phyloP scores from a whole-genome alignment of 2,888 invertebrate species.

The Zygaena filipendulae region DNA sequence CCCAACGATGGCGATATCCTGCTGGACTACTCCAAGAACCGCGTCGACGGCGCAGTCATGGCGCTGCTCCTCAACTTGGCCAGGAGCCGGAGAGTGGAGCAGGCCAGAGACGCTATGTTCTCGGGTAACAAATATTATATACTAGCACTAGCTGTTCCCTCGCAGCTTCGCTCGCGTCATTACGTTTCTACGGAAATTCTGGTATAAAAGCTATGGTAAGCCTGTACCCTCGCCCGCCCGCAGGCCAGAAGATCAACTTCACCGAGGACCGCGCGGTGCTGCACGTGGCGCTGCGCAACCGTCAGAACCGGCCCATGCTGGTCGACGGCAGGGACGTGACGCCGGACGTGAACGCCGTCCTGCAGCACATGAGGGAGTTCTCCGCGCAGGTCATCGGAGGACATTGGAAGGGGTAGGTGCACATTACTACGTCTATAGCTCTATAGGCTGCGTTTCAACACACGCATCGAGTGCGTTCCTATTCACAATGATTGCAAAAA shows the following conservation, averaged over 20 bases:
- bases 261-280: constrained; percentile 97
- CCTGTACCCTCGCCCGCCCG: too few relatives aligned
- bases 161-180: too few relatives aligned
- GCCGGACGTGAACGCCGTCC: constrained; percentile 90
- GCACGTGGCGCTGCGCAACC: constrained; percentile 93
- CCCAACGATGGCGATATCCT: constrained; percentile 91
- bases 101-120: constrained; percentile 92
- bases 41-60: constrained; percentile 82
- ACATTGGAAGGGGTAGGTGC: constrained; percentile 74
- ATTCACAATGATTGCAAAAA: too few relatives aligned
- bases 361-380: constrained; percentile 96
- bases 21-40: constrained; percentile 97
- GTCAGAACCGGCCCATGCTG: constrained; percentile 79
- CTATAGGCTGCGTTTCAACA: too few relatives aligned
- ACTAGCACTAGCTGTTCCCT: neutral
- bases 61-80: constrained; percentile 84
- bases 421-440: too few relatives aligned
- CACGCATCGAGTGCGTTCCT: too few relatives aligned
- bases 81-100: constrained; percentile 81
- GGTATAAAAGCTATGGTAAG: too few relatives aligned
- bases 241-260: constrained; percentile 96
- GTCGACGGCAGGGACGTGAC: constrained; percentile 83
- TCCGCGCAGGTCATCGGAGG: constrained; percentile 79
- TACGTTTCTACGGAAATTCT: too few relatives aligned
- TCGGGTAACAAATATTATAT: too few relatives aligned